These are phyloP conservation scores for Sapayoa aenigma DNA, from an alignment of 2,113 vertebrate species.

Conservation along the genomic window DNA sequence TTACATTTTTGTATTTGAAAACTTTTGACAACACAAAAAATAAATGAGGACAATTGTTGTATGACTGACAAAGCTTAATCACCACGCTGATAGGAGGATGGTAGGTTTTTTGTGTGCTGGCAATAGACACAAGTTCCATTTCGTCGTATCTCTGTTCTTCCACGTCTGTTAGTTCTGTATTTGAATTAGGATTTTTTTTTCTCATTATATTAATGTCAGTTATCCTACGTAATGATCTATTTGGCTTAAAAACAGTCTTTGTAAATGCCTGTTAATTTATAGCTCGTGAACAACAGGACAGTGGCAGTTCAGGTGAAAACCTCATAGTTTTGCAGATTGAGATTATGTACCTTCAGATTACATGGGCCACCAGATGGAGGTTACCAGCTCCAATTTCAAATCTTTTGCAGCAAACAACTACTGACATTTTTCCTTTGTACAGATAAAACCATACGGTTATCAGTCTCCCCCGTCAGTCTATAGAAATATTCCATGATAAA, in stretches of 20 bases:
- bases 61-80: background rate
- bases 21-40: background rate
- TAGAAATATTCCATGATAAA: background rate
- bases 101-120: background rate
- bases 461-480: background rate
- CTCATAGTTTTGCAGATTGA: background rate
- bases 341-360: background rate
- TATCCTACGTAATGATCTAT: background rate
- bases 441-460: background rate
- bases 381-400: background rate
- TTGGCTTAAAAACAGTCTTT: background rate
- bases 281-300: background rate
- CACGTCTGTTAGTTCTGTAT: background rate
- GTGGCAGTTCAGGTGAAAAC: background rate
- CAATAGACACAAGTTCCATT: background rate
- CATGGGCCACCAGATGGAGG: background rate
- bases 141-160: background rate
- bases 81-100: background rate
- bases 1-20: constrained; percentile 70
- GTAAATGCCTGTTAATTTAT: background rate
- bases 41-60: background rate
- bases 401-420: background rate
- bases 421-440: background rate
- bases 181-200: background rate
- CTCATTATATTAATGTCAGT: background rate